A percentile compares a stretch with the other conserved stretches of the same genome.
Evolutionary conservation across 2,797 vertebrate genomes (phyloP).

Genomic region (Harpagifer antarcticus): DNA sequence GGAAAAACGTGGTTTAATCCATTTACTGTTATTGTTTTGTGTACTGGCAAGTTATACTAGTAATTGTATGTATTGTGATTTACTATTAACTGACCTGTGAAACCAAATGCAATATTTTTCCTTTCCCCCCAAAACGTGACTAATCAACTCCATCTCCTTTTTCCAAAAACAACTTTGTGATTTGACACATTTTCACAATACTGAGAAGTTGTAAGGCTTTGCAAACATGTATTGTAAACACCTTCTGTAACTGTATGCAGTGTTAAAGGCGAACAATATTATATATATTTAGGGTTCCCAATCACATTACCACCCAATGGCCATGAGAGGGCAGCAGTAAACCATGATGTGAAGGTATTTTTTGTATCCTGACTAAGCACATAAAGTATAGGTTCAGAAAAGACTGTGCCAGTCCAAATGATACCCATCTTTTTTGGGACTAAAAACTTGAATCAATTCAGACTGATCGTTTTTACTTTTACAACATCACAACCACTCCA

Average conservation of each 20-base stretch:
- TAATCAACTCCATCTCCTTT: neutral
- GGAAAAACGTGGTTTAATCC: no score
- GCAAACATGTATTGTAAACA: neutral
- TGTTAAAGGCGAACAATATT: neutral
- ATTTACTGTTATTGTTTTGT: no score
- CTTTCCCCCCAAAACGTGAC: neutral
- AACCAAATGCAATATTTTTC: no score
- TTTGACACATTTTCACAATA: neutral
- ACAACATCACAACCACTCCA: neutral
- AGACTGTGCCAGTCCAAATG: neutral
- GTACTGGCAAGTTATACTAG: no score
- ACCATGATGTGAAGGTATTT: neutral
- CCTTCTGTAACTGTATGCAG: neutral
- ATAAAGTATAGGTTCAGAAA: neutral
- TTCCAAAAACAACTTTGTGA: neutral
- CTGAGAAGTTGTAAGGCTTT: neutral
- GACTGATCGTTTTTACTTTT: neutral
- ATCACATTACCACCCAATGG: neutral
- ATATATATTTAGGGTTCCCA: neutral
- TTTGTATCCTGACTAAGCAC: fast-evolving
- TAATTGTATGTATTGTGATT: no score
- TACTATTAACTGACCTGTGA: no score
- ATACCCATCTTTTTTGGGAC: neutral
- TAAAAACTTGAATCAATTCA: neutral
- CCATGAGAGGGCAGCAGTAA: conserved; percentile 57